Evolutionary conservation across 1,140 invertebrate species (phyloP).

Genomic region (Lepidurus apus): DNA sequence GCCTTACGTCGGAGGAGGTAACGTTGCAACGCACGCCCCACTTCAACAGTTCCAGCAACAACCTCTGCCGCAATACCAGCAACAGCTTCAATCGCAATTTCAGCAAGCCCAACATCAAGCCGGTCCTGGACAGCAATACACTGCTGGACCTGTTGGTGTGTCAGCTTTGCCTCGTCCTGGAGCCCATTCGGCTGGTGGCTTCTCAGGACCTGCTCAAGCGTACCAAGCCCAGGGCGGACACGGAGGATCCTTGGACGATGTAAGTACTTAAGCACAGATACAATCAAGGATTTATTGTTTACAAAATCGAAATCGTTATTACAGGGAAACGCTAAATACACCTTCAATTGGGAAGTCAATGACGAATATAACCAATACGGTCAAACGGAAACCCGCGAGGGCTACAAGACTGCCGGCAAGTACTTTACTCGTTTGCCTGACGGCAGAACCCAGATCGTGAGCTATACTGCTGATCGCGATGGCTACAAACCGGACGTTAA

Average conservation of each 20-base stretch:
- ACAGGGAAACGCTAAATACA: constrained; percentile 49
- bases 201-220: background rate
- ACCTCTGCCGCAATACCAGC: background rate
- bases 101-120: background rate
- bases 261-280: background rate
- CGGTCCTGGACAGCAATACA: background rate
- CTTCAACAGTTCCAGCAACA: background rate
- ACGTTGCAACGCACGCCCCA: background rate
- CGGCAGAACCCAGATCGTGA: constrained; percentile 75
- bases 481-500: constrained; percentile 37
- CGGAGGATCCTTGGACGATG: background rate
- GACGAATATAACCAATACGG: constrained; percentile 70
- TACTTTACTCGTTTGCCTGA: constrained; percentile 80
- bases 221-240: background rate
- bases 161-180: background rate
- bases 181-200: background rate
- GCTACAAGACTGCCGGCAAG: constrained; percentile 67
- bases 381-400: constrained; percentile 71
- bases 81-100: background rate
- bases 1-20: background rate
- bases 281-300: background rate
- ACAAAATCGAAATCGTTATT: background rate
- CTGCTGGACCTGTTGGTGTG: background rate
- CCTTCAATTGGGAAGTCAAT: constrained; percentile 76
- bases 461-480: constrained; percentile 46